Evolutionary conservation across 2,113 vertebrate species (phyloP).

Genomic region (Hoplias malabaricus): DNA sequence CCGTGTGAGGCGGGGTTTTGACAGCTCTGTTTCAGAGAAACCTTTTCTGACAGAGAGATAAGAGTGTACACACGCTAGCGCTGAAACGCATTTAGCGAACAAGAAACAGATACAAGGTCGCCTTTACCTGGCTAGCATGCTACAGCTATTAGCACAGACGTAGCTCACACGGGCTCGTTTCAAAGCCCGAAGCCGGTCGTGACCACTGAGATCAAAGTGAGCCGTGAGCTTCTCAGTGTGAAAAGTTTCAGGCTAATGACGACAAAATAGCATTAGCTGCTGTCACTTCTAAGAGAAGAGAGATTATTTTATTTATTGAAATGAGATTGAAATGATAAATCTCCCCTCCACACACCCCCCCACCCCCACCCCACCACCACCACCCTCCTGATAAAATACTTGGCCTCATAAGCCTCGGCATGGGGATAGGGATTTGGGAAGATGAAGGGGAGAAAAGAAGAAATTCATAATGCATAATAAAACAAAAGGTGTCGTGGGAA

Average conservation of each 20-base stretch:
- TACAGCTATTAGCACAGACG: background rate
- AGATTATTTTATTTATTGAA: constrained; percentile 98
- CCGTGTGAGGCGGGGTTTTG: constrained; percentile 59
- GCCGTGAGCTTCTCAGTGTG: constrained; percentile 64
- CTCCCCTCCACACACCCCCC: constrained; percentile 69
- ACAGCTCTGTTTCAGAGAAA: constrained; percentile 73
- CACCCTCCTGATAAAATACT: constrained; percentile 92
- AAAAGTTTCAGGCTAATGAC: constrained; percentile 85
- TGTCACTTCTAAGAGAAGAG: constrained; percentile 83
- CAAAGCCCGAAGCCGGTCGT: background rate
- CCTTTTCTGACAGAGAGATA: constrained; percentile 72
- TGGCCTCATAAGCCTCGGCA: constrained; percentile 91
- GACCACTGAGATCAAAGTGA: constrained; percentile 30
- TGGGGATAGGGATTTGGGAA: constrained; percentile 86
- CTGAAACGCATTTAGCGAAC: constrained; percentile 71
- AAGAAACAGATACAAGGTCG: constrained; percentile 67
- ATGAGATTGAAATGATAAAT: constrained; percentile 94
- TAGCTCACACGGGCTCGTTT: background rate
- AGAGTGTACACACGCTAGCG: constrained; percentile 68
- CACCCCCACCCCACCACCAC: background rate
- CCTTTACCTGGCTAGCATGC: constrained; percentile 21
- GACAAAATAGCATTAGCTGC: constrained; percentile 93
- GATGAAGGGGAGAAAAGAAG: constrained; percentile 79
- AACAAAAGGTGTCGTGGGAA: constrained; percentile 86
- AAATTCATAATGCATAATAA: constrained; percentile 87